phyloP scores from a whole-genome alignment of 2,888 invertebrate genomes.

The Eumacrocentrus americanus region DNA sequence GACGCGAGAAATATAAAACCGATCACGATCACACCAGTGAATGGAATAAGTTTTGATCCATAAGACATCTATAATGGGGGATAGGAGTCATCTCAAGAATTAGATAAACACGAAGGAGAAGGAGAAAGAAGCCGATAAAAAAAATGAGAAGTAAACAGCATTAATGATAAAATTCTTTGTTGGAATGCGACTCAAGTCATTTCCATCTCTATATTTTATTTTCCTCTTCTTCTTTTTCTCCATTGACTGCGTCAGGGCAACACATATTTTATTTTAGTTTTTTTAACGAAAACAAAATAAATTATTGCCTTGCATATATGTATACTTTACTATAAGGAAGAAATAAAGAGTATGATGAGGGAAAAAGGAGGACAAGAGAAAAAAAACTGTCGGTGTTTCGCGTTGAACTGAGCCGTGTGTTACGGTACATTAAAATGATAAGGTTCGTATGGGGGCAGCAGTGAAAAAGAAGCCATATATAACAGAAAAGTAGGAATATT shows the following conservation, averaged over 20 bases:
- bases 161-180: conserved; percentile 24
- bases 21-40: no score
- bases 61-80: no score
- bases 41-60: no score
- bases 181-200: conserved; percentile 38
- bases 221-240: conserved; percentile 7
- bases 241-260: no score
- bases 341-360: background rate
- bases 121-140: conserved; percentile 6
- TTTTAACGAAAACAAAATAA: no score
- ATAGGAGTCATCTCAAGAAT: no score
- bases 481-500: background rate
- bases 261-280: no score
- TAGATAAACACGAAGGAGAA: conserved; percentile 15
- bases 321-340: conserved; percentile 12
- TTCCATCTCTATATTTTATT: conserved; percentile 28
- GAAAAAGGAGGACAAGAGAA: background rate
- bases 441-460: conserved; percentile 6
- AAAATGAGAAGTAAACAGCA: conserved; percentile 16
- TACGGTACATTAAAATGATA: conserved; percentile 15
- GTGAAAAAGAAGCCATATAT: background rate
- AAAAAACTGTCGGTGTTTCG: conserved; percentile 16
- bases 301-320: background rate
- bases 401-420: conserved; percentile 3
- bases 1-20: no score